Evolutionary conservation across 2,888 invertebrate genomes (phyloP), one percentile per base, ranked within the genome.

Genomic region (Leptopilina drosophilae): DNA sequence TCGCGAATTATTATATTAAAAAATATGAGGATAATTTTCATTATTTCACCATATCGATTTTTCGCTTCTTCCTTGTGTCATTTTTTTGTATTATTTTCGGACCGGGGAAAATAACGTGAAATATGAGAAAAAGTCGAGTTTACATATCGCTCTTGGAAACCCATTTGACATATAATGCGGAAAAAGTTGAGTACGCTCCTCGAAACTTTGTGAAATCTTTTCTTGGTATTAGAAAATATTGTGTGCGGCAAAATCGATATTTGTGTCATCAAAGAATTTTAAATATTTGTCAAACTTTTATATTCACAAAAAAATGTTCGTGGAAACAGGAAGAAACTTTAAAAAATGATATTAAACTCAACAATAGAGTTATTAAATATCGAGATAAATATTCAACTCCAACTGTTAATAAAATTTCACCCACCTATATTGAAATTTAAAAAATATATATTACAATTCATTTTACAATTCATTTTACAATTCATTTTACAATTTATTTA

Each of bases 261-360:
- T 59, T 33, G 33, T 59, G 59, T n/a, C 59, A 59, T 59, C 59
- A 59, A 59, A 59, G 59, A 59, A 59, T 15, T 59, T 59, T 59
- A 59, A 59, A 59, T 59, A 59, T 59, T n/a, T 59, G 59, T 59
- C n/a, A 59, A 59, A 59, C 59, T 59, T 59, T 59, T 59, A 33
- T 8, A 15, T 7, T 7, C n/a, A 15, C 7, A 5, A 5, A n/a
- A n/a, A 15, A n/a, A 15, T 59, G n/a, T 33, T 33, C 20, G 20
- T 0, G 20, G 20, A 33, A 14, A 59, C 20, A 46, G 7, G 7
- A 46, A 6, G 9, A 9, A 46, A 59, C n/a, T 59, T 20, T 59
- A 7, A 59, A 59, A 59, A 8, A 4, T 15, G 59, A 59, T 59
- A 59, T 59, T 59, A 59, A n/a, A n/a, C 59, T 59, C 15, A 8